Conservation (phyloP, 2,113 vertebrate species). For the Vombatus ursinus region DNA sequence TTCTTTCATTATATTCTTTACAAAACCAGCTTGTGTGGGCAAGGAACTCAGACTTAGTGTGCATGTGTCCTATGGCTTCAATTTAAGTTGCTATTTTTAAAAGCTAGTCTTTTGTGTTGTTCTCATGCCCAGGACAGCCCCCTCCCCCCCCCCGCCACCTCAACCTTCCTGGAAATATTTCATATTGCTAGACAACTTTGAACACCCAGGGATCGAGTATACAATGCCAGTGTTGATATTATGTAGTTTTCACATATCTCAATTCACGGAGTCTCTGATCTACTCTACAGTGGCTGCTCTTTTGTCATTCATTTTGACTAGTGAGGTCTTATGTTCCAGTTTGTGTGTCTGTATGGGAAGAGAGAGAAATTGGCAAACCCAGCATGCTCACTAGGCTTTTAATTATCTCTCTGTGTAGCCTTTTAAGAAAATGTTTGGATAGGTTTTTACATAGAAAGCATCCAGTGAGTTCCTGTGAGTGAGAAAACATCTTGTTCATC, state of each 20-base stretch:
- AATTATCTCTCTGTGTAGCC: constrained; percentile 45
- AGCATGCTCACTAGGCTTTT: constrained; percentile 44
- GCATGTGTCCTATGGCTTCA: constrained; percentile 56
- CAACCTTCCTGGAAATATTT: constrained; percentile 10
- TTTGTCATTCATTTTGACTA: constrained; percentile 29
- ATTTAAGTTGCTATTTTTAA: constrained; percentile 61
- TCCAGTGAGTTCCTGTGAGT: constrained; percentile 35
- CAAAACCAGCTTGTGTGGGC: constrained; percentile 55
- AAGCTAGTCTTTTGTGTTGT: constrained; percentile 42
- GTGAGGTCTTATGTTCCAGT: background rate
- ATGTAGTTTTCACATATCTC: constrained; percentile 23
- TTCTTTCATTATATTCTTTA: constrained; percentile 14
- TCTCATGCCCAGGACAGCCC: background rate
- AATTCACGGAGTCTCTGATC: constrained; percentile 13
- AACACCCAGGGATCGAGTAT: background rate
- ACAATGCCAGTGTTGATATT: background rate
- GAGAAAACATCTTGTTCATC: background rate
- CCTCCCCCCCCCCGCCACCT: background rate
- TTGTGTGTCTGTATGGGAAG: background rate
- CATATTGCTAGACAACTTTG: constrained; percentile 19
- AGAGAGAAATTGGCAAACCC: constrained; percentile 18
- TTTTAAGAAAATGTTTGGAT: constrained; percentile 61
- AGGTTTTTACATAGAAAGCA: constrained; percentile 31
- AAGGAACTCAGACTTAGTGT: constrained; percentile 5
- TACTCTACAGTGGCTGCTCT: background rate